Percentiles rank a stretch among this genome's conserved stretches.
phyloP scores from a whole-genome alignment of 2,797 vertebrate genomes.

The Pagetopsis macropterus region DNA sequence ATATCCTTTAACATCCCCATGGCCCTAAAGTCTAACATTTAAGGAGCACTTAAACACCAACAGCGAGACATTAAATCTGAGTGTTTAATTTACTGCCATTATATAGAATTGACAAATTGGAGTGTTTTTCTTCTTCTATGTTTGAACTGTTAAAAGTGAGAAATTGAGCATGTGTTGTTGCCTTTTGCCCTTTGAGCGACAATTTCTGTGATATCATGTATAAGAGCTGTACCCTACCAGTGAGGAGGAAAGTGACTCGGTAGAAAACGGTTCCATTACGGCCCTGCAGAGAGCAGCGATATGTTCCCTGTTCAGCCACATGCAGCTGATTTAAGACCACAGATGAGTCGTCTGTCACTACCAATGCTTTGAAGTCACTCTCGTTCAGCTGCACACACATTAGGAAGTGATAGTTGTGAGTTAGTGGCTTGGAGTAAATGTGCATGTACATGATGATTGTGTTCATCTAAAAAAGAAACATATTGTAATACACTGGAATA shows the following conservation, averaged over 20 bases:
- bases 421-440: slow-evolving; percentile 20
- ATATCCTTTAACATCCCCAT: neutral
- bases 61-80: slow-evolving; percentile 1
- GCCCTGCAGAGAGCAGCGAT: slow-evolving; percentile 76
- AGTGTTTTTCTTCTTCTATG: neutral
- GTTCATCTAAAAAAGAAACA: slow-evolving; percentile 12
- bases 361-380: slow-evolving; percentile 65
- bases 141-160: neutral
- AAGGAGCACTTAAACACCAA: neutral
- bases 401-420: slow-evolving; percentile 17
- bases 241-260: slow-evolving; percentile 68
- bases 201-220: neutral
- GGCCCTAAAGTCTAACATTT: neutral
- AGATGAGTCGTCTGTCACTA: slow-evolving; percentile 76
- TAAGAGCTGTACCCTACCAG: slow-evolving; percentile 58
- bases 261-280: slow-evolving; percentile 69
- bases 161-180: neutral
- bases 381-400: slow-evolving; percentile 52
- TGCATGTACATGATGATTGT: neutral
- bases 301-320: slow-evolving; percentile 73
- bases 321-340: slow-evolving; percentile 81
- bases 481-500: neutral
- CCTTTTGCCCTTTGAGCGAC: neutral
- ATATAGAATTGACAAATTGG: neutral
- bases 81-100: neutral